Evolutionary conservation across 1,140 invertebrate genomes (phyloP), one percentile per base, ranked within the genome.

Genomic region (Cherax destructor): DNA sequence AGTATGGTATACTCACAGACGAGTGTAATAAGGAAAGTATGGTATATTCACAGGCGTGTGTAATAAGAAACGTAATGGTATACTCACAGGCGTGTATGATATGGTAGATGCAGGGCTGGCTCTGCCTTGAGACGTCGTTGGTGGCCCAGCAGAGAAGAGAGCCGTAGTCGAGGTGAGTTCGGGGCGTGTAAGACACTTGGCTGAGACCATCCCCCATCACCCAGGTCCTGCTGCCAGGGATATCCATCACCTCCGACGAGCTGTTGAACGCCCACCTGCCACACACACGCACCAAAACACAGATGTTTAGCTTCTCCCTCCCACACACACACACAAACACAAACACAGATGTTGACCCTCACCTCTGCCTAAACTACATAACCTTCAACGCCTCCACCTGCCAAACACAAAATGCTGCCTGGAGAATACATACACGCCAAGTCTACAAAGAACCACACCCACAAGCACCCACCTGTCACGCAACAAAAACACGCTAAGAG

Each of bases 181-280:
- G 78, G 0, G 94, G 93, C 9, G 92, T 93, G 83, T 94, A 94
- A 2, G 94, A 94, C 1, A 94, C 93, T 74, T 79, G 72, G 41
- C 81, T 91, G 16, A 61, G 47, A 6, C 56, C 74, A 2, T 76
- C 56, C 7, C 76, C 81, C 4, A 91, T 50, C 41, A 41, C 21
- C 72, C 72, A 61, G 6, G 79, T 61, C 89, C 95, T 95, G 65
- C 96, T 95, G 56, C 96, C 95, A 10, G 97, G 95, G 74, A 97
- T 95, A 93, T 97, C 97, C 1, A 96, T 96, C 94, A 97, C 96
- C 94, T 97, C 97, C 11, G 97, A 97, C 69, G 97, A 97, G 94
- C 97, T 98, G 95, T 98, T 98, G 94, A 98, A 97, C 47, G 97
- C 96, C 98, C 98, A 98, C 91, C 88, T 91, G 88, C 4, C n/a